Percentiles rank a stretch among this genome's conserved stretches.
Conservation (phyloP, 1,140 invertebrate genomes). For the Bradysia coprophila region DNA sequence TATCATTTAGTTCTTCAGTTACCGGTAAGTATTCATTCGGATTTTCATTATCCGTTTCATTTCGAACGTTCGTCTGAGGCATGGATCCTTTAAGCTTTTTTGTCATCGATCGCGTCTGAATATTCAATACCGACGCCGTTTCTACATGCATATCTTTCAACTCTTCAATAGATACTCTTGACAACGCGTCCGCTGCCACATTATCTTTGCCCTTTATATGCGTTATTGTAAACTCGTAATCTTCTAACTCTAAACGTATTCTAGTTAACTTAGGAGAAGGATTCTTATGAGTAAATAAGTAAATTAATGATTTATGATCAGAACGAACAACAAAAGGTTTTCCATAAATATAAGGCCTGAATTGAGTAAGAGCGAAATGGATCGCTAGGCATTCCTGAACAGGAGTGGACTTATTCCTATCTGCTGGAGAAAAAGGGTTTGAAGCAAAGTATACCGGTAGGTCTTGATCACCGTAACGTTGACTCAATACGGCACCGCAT, state of each 20-base stretch:
- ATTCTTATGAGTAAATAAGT: slow-evolving; percentile 17
- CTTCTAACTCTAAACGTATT: slow-evolving; percentile 7
- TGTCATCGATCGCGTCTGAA: too few species aligned
- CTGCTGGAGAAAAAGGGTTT: slow-evolving; percentile 10
- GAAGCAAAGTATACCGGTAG: slow-evolving; percentile 12
- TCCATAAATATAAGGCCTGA: slow-evolving; percentile 19
- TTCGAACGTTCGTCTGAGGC: too few species aligned
- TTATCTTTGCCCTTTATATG: slow-evolving; percentile 11
- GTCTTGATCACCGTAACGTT: slow-evolving; percentile 11
- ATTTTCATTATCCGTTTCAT: too few species aligned
- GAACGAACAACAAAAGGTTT: slow-evolving; percentile 13
- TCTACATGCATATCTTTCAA: too few species aligned
- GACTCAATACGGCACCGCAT: slow-evolving; percentile 16
- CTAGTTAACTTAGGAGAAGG: slow-evolving; percentile 14
- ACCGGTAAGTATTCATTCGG: neutral
- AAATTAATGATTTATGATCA: slow-evolving; percentile 23
- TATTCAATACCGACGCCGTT: too few species aligned
- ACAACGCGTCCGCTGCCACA: slow-evolving; percentile 8
- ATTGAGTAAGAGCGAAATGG: slow-evolving; percentile 24
- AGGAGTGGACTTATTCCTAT: slow-evolving; percentile 12
- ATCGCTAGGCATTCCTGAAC: slow-evolving; percentile 18
- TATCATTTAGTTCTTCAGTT: neutral
- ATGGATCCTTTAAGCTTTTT: too few species aligned
- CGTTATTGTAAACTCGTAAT: slow-evolving; percentile 17
- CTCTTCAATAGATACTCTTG: too few species aligned